Base-by-base conservation (phyloP, 2,797 vertebrate genomes). In the Lerista edwardsae region DNA sequence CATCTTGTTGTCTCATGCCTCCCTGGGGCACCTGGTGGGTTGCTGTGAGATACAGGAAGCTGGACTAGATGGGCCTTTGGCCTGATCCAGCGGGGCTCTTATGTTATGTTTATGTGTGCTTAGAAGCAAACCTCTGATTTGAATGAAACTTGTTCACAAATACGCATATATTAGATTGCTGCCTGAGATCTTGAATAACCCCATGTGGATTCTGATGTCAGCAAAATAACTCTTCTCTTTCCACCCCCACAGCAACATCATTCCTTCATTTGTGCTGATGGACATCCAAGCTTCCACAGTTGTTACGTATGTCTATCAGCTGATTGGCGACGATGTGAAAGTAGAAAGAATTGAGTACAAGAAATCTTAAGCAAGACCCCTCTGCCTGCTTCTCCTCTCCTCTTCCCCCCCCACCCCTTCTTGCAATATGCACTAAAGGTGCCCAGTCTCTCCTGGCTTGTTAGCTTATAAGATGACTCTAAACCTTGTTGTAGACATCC, bases 281-380 rank as follows among this genome's bases (percentile, higher is more conserved):
- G 99, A 99, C 95, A 99, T 99, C 96, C 99, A 99, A 91, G 98
- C 98, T 34, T 99, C 99, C 47, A 99, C 99, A 0, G 98, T 99
- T 89, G 99, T 99, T 86, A 99, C 98, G n/a, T 99, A 99, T 0
- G 98, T 99, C 73, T 99, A 99, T 92, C 98, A 99, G 93, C 97
- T 99, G 90, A 99, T 99, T 87, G 98, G 98, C 23, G 98, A 99
- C 69, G 98, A 99, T 51, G 98, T 99, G 89, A 99, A 99, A 95
- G 98, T 99, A 95, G 99, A 99, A 96, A 96, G 99, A 95, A 99
- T 99, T 8, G 98, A 99, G 94, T 99, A 99, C 95, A 99, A 99
- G 95, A 99, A 99, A 84, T 97, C 97, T 61, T 99, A 97, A 87
- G 41, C 65, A 10, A 74, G 85, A 78, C 84, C 72, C n/a, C 80